Evolutionary conservation across 2,888 invertebrate species (phyloP), one percentile per base, ranked within the genome.

Genomic region (Caenorhabditis sp.): DNA sequence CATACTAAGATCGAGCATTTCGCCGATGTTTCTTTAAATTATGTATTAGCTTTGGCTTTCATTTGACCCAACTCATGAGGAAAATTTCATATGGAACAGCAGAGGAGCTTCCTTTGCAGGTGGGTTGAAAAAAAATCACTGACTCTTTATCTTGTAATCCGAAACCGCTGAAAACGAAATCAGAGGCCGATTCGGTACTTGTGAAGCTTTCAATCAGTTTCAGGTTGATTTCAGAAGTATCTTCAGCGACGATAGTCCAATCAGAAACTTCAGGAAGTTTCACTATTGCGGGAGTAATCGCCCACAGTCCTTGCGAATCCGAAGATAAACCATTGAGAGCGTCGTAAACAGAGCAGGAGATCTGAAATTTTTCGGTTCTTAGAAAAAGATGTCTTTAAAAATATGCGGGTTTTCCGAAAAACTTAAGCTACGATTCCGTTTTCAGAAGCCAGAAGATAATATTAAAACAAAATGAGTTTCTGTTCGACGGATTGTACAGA

Each of bases 91-190:
- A n/a, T n/a, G n/a, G n/a, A n/a, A n/a, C n/a, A n/a, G n/a, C n/a
- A n/a, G n/a, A n/a, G n/a, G n/a, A n/a, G n/a, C n/a, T n/a, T n/a
- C n/a, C n/a, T n/a, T n/a, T n/a, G n/a, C n/a, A n/a, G 3, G n/a
- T 22, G 4, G 0, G 16, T 38, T 24, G 6, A 28, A 38, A n/a
- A 26, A 1, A 16, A 8, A 5, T 28, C 26, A 95, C 94, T 95
- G 95, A 88, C 89, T 83, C 58, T 56, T 24, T 61, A 70, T 90
- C 90, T 8, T 38, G 54, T 12, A 90, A 49, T 4, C 84, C 89
- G 54, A 84, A 82, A 31, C 90, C 90, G 49, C 61, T 28, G 44
- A 88, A 88, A 10, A 74, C 19, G 2, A 31, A 0, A 14, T 38
- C 24, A 10, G 16, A 2, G 14, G 38, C 2, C 0, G 19, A 22